Evolutionary conservation across 53 echinoderm and acorn worm genomes (phyloP).

Genomic region (Holothuria scabra): DNA sequence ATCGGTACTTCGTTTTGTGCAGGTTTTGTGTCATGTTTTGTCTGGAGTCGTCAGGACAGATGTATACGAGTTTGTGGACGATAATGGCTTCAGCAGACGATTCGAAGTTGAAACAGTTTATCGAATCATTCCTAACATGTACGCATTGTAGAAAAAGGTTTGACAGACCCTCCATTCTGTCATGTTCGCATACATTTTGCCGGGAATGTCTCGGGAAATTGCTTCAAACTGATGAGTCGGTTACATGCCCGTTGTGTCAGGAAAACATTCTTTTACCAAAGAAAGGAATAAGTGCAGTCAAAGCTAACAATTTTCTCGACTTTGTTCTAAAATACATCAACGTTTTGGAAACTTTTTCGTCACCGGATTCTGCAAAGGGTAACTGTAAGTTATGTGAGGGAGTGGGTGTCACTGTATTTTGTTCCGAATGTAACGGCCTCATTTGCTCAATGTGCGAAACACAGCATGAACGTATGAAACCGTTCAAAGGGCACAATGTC

Average conservation of each 20-base stretch:
- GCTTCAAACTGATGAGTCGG: background rate
- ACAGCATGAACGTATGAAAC: slow-evolving; percentile 40
- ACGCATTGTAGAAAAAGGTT: background rate
- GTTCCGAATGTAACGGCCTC: slow-evolving; percentile 17
- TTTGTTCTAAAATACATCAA: slow-evolving; percentile 21
- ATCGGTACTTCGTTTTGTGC: no score
- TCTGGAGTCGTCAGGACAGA: no score
- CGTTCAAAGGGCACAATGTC: slow-evolving; percentile 35
- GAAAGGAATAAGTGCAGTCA: slow-evolving; percentile 10
- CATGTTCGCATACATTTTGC: slow-evolving; percentile 43
- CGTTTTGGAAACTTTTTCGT: background rate
- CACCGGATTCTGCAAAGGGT: background rate
- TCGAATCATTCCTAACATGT: slow-evolving; percentile 5
- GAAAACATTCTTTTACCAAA: slow-evolving; percentile 6
- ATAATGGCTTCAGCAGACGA: no score
- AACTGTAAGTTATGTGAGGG: slow-evolving; percentile 42
- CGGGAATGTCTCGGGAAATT: background rate
- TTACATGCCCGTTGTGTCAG: slow-evolving; percentile 16
- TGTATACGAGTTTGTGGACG: no score
- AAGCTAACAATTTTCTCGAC: slow-evolving; percentile 25
- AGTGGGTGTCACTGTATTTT: background rate
- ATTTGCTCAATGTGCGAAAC: slow-evolving; percentile 23
- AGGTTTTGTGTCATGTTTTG: no score
- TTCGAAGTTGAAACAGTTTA: slow-evolving; percentile 18
- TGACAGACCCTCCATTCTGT: background rate